A percentile compares a stretch with the other conserved stretches of the same genome.
Conservation (phyloP, 1,140 invertebrate species). For the Euwallacea fornicatus region DNA sequence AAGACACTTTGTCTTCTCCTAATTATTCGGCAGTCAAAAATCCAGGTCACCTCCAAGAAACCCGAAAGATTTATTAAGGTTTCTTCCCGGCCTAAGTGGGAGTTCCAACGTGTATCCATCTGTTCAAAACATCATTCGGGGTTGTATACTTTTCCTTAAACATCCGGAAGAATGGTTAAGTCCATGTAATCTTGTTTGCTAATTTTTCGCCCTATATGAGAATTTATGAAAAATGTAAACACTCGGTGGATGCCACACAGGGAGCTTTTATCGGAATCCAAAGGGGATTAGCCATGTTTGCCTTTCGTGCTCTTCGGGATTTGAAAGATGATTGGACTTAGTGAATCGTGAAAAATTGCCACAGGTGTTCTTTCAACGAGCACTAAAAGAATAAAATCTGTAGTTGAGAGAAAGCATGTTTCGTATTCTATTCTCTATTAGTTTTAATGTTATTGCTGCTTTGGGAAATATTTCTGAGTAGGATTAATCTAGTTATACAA, state of each 20-base stretch:
- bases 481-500: no score
- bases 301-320: not conserved
- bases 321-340: conserved; percentile 1
- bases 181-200: conserved; percentile 37
- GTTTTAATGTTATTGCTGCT: no score
- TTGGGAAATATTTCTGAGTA: no score
- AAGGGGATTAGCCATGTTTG: conserved; percentile 17
- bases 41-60: no score
- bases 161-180: conserved; percentile 36
- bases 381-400: no score
- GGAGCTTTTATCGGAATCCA: conserved; percentile 22
- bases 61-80: no score
- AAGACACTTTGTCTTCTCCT: no score
- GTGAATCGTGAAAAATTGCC: conserved; percentile 2
- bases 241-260: conserved; percentile 28
- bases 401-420: no score
- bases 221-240: conserved; percentile 36
- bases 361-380: conserved; percentile 13
- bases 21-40: no score
- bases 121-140: conserved; percentile 26
- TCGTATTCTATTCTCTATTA: no score
- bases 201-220: conserved; percentile 37
- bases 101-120: conserved; percentile 22
- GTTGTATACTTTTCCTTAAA: conserved; percentile 21
- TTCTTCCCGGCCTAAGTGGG: not conserved